Base-by-base conservation (phyloP, 2,113 vertebrate species). In the Pachycephala philippinensis region DNA sequence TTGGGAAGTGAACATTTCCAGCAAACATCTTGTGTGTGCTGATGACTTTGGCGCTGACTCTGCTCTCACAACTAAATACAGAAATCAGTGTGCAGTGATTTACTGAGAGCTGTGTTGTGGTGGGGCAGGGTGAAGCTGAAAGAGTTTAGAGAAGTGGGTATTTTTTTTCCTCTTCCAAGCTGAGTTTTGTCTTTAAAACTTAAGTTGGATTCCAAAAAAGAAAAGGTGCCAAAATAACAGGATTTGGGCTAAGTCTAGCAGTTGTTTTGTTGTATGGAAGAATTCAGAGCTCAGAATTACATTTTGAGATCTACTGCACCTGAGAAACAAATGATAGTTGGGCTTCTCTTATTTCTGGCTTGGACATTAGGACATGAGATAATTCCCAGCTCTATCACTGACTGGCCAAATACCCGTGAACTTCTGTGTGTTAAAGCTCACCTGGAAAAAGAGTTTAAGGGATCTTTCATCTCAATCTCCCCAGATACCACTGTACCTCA, bases 101-200 rank as follows among this genome's bases (percentile, higher is more conserved):
- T 89, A 52, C 13, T 13, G 54, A 77, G 74, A 96, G 71, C 70
- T 96, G 81, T 84, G 52, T 65, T 94, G 79, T 91, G 64, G 81
- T 92, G 93, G 79, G 89, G 70, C 87, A 97, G 89, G 82, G 91
- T 89, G 95, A 94, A 97, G 84, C 35, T 88, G 68, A 91, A 95
- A 85, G 68, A 19, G 47, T 39, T 80, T 72, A 76, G 10, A 85
- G 70, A 82, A 84, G 18, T 37, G 28, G 9, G 7, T 72, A 8
- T 53, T 68, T 74, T 35, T 6, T 49, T 31, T 6, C 3, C 21
- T 18, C 40, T 20, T 19, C 21, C 1, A 45, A 18, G 7, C 0
- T 44, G 24, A 47, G 39, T n/a, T 82, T 80, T 65, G 18, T 49
- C 87, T 81, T 45, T 37, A 35, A 90, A 82, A 42, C 6, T 40